A percentile compares a stretch with the other conserved stretches of the same genome.
Conservation (phyloP, 2,113 vertebrate species). For the Paramormyrops kingsleyae region DNA sequence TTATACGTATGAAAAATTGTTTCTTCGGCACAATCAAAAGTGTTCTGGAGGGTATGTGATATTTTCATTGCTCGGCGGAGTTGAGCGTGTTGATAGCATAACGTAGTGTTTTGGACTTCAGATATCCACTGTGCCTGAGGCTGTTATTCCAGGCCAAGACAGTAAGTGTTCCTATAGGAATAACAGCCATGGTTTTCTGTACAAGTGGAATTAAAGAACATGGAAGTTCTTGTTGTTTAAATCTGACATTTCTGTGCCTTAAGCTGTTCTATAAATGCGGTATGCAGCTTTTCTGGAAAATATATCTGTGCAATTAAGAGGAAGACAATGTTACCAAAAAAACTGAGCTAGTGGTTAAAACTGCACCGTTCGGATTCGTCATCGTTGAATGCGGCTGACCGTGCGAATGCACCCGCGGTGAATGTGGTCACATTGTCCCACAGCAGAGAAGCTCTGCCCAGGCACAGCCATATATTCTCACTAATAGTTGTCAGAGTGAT, state of each 20-base stretch:
- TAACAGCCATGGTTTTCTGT: background rate
- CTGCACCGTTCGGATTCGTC: background rate
- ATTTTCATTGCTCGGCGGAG: background rate
- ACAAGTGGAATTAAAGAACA: background rate
- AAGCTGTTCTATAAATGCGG: background rate
- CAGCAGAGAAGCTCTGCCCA: background rate
- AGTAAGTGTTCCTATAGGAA: background rate
- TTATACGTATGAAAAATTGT: background rate
- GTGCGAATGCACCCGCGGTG: background rate
- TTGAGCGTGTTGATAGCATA: background rate
- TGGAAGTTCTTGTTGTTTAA: background rate
- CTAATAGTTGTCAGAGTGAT: slow-evolving; percentile 12
- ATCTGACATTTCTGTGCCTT: background rate
- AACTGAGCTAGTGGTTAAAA: background rate
- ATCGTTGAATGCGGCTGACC: background rate
- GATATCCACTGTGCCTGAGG: background rate
- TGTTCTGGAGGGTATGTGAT: background rate
- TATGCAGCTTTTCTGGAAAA: background rate
- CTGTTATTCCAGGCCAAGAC: background rate
- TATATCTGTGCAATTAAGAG: background rate
- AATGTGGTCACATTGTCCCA: background rate
- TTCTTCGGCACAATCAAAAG: background rate
- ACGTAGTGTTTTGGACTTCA: background rate
- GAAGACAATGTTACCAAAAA: background rate
- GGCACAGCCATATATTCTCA: background rate